Evolutionary conservation across 2,113 vertebrate species (phyloP).

Genomic region (Oryzias curvinotus): DNA sequence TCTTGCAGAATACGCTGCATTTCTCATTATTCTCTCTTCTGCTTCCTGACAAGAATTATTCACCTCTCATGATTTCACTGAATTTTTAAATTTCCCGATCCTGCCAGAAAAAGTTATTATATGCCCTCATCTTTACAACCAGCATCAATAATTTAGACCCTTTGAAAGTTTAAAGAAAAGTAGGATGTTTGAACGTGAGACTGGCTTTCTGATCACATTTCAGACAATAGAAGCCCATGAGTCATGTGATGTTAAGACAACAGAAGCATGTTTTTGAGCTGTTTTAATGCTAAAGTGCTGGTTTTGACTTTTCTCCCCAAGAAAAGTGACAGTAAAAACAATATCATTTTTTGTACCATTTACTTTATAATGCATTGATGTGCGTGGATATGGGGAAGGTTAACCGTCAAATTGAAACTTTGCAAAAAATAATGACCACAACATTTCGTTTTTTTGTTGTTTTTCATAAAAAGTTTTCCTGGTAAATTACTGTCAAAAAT

Average conservation of each 20-base stretch:
- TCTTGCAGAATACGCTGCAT: conserved; percentile 6
- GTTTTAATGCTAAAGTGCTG: background rate
- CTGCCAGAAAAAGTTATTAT: conserved; percentile 35
- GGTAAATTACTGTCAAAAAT: no score
- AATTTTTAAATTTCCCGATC: conserved; percentile 49
- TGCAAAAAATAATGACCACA: no score
- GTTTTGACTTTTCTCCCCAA: no score
- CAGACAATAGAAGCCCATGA: conserved; percentile 31
- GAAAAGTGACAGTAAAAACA: no score
- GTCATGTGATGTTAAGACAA: conserved; percentile 37
- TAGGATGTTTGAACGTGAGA: conserved; percentile 48
- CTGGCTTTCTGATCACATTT: conserved; percentile 41
- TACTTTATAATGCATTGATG: no score
- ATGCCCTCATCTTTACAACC: conserved; percentile 21
- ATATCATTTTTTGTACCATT: no score
- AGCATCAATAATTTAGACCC: conserved; percentile 56
- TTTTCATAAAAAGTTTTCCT: no score
- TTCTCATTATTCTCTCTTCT: background rate
- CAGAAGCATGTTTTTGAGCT: conserved; percentile 19
- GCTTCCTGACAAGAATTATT: conserved; percentile 32
- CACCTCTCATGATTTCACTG: conserved; percentile 27
- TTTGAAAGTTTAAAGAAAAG: conserved; percentile 54
- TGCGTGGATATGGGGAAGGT: no score
- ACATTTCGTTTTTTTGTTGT: no score
- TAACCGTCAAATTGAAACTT: no score